phyloP scores from a whole-genome alignment of 2,113 vertebrate genomes.

The Tringa solitaria region DNA sequence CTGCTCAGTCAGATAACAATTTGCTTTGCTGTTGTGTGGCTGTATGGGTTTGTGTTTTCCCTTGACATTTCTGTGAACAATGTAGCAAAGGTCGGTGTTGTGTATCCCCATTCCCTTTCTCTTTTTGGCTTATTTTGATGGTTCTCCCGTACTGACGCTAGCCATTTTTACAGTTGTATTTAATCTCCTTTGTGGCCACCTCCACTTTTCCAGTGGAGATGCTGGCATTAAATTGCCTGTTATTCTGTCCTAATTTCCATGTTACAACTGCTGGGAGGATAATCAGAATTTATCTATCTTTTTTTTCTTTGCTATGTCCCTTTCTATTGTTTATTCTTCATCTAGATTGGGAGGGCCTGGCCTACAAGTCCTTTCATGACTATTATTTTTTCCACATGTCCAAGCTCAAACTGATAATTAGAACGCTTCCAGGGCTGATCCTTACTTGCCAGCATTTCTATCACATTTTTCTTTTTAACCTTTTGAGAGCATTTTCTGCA shows the following conservation, averaged over 20 bases:
- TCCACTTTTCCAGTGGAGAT: background rate
- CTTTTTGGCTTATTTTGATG: background rate
- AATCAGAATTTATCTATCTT: background rate
- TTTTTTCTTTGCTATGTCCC: background rate
- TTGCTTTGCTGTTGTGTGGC: background rate
- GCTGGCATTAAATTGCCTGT: background rate
- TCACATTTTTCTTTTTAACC: conserved; percentile 28
- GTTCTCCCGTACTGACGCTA: background rate
- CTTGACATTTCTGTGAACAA: conserved; percentile 3
- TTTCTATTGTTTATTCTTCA: background rate
- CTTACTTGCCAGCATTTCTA: background rate
- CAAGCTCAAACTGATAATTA: conserved; percentile 30
- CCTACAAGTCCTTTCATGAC: conserved; percentile 4
- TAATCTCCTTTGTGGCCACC: background rate
- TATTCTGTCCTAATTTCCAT: background rate
- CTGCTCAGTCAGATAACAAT: conserved; percentile 38
- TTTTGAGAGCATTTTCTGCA: conserved; percentile 7
- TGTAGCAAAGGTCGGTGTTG: background rate
- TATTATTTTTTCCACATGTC: conserved; percentile 57
- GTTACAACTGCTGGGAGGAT: background rate
- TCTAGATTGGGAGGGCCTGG: background rate
- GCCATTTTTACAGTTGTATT: background rate
- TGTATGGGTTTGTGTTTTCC: conserved; percentile 28
- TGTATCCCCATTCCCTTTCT: background rate
- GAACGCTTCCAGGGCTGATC: conserved; percentile 17